Base-by-base conservation (phyloP, 1,140 invertebrate genomes). In the Caerostris darwini region DNA sequence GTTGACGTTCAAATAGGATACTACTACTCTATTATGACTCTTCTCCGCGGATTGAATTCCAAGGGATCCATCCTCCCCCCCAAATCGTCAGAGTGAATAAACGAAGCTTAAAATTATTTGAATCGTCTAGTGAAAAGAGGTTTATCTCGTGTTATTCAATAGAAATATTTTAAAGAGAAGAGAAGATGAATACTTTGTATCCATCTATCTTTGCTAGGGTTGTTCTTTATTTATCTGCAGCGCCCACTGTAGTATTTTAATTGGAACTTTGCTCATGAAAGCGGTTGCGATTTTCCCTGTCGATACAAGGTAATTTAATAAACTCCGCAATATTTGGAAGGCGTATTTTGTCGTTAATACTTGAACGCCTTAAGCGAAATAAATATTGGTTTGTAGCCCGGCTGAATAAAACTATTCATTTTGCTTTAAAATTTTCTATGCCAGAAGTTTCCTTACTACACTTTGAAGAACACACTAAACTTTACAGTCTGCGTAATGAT, bases 1-100 rank as follows among this genome's bases (percentile, higher is more conserved):
- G 71, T 77, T 77, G 71, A 77, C 71, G 53, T 77, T 77, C 71
- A 77, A 77, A 77, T 77, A 77, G 71, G 71, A 77, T 77, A 77
- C 34, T 34, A 34, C 34, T 34, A 34, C 71, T 50, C 71, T 53
- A 77, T 77, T 77, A 77, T 77, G 71, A 19, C 53, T 10, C 17
- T 64, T 64, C 61, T 64, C 61, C 61, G 7, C 34, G 71, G 71
- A 77, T 77, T 77, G 71, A 77, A 77, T 77, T 77, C 71, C 71
- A 34, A 5, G 71, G 71, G 71, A 77, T 77, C 34, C 34, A 34
- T 34, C 34, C 34, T 34, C 34, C 34, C 34, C 34, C 34, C 61
- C 50, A 8, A 77, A 77, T 77, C 71, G 71, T 77, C 71, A 77
- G 8, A 77, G 53, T 77, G 71, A 77, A 77, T 77, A 50, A 77